phyloP scores from a whole-genome alignment of 2,113 vertebrate species.

The Pagrus major region DNA sequence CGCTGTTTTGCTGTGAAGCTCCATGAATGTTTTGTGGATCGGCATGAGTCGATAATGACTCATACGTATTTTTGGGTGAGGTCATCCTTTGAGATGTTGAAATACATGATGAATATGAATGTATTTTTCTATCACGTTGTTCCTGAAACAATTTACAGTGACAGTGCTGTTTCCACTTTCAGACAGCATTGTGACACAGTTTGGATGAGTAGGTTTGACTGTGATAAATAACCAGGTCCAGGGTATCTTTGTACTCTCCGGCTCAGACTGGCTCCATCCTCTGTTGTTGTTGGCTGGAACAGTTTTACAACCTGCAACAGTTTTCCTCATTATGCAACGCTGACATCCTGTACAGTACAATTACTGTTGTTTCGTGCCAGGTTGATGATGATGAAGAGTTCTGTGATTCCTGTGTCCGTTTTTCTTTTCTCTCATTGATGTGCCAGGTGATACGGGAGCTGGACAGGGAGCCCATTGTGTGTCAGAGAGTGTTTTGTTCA shows the following conservation, averaged over 20 bases:
- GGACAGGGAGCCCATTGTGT: neutral
- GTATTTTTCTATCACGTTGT: neutral
- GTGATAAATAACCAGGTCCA: neutral
- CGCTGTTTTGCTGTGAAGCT: too few species aligned
- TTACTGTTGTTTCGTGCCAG: constrained; percentile 6
- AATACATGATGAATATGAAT: neutral
- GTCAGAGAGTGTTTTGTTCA: too few species aligned
- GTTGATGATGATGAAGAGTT: neutral
- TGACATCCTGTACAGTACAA: neutral
- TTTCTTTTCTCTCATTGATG: neutral
- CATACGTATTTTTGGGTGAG: too few species aligned
- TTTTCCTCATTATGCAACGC: constrained; percentile 40
- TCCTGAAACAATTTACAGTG: neutral
- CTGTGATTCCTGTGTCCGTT: neutral
- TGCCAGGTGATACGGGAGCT: neutral
- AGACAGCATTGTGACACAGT: neutral
- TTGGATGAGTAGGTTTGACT: neutral
- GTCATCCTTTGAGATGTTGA: neutral
- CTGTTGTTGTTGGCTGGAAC: constrained; percentile 38
- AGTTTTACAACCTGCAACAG: constrained; percentile 37
- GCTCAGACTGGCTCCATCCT: neutral
- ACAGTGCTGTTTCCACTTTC: neutral
- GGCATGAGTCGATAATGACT: too few species aligned
- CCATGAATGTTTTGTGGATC: too few species aligned
- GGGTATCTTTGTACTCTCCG: neutral